Evolutionary conservation across 2,797 vertebrate species (phyloP).

Genomic region (Nyctalus aviator): DNA sequence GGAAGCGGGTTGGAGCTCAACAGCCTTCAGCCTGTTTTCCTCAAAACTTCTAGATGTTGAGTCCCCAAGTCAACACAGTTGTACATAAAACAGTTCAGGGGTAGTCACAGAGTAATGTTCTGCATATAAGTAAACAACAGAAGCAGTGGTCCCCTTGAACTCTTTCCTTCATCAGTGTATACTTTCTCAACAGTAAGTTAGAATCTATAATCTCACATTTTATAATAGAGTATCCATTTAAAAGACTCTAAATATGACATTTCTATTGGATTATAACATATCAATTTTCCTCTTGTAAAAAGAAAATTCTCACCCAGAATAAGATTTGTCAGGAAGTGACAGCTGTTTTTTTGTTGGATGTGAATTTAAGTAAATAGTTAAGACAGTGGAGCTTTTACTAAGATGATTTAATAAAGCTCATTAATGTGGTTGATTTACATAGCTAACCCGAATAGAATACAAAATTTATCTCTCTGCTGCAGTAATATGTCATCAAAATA

Average conservation of each 20-base stretch:
- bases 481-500: conserved; percentile 69
- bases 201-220: not conserved
- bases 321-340: conserved; percentile 73
- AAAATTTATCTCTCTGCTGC: conserved; percentile 81
- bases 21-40: not conserved
- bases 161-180: not conserved
- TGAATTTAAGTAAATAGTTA: conserved; percentile 82
- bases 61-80: not conserved
- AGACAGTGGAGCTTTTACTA: conserved; percentile 86
- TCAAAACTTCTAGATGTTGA: not conserved
- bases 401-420: conserved; percentile 89
- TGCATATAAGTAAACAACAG: not conserved
- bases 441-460: conserved; percentile 85
- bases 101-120: not conserved
- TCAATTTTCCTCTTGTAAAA: not conserved
- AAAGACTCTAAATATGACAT: not conserved
- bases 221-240: not conserved
- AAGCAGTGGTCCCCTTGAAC: not conserved
- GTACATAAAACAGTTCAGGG: not conserved
- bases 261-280: not conserved
- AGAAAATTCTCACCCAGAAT: conserved; percentile 71
- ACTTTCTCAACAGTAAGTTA: not conserved
- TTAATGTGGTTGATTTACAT: conserved; percentile 82
- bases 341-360: conserved; percentile 79
- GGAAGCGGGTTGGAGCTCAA: not conserved